These are phyloP conservation scores for Drosophila ambigua DNA, from an alignment of 1,140 invertebrate species.

Conservation along the genomic window DNA sequence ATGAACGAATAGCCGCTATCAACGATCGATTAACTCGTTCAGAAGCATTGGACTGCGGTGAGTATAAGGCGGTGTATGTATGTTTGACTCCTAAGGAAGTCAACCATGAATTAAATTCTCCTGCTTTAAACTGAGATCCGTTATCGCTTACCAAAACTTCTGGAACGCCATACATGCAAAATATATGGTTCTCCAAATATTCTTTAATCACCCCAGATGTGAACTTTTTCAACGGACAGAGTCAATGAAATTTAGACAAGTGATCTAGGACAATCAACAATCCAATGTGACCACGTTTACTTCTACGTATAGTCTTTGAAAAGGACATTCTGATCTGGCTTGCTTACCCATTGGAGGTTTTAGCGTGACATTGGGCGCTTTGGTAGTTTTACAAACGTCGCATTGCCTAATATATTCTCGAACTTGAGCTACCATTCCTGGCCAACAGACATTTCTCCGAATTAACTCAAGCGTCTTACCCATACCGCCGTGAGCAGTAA, in stretches of 20 bases:
- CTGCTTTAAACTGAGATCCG: not conserved
- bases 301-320: constrained; percentile 1
- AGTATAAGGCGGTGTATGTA: not conserved
- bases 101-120: not conserved
- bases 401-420: constrained; percentile 1
- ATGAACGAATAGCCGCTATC: too few species aligned
- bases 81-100: not conserved
- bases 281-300: not conserved
- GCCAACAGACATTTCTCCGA: constrained; percentile 9
- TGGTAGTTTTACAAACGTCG: constrained; percentile 2
- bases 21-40: too few species aligned
- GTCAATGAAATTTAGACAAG: constrained; percentile 3
- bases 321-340: not conserved
- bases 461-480: constrained; percentile 4
- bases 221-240: not conserved
- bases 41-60: not conserved
- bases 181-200: not conserved
- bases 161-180: not conserved
- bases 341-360: not conserved
- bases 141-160: constrained; percentile 1
- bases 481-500: constrained; percentile 8
- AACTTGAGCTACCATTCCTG: not conserved
- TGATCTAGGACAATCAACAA: constrained; percentile 7
- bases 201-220: not conserved
- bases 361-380: not conserved